Conservation (phyloP, 2,888 invertebrate species). For the Sarcophaga subvicina region DNA sequence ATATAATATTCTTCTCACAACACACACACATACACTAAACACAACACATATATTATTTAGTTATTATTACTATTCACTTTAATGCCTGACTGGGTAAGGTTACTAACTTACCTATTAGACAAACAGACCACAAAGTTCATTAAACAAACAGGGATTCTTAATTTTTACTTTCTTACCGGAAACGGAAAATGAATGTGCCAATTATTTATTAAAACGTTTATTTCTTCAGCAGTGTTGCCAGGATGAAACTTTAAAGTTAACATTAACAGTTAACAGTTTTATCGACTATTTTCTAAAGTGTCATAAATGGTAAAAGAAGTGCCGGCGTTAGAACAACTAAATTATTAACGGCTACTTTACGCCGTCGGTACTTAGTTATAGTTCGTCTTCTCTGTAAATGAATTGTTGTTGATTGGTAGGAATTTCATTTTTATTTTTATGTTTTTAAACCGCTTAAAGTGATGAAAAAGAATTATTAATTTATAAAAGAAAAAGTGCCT, state of each 20-base stretch:
- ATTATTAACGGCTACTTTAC: neutral
- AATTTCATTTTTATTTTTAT: slow-evolving; percentile 15
- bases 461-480: neutral
- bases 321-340: neutral
- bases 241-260: neutral
- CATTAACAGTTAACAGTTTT: neutral
- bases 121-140: too few relatives aligned
- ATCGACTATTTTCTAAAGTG: neutral
- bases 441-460: neutral
- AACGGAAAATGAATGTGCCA: too few relatives aligned
- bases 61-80: too few relatives aligned
- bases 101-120: too few relatives aligned
- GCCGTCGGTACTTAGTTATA: neutral
- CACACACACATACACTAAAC: too few relatives aligned
- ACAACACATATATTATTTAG: too few relatives aligned
- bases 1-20: too few relatives aligned
- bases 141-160: too few relatives aligned
- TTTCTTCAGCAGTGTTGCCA: too few relatives aligned
- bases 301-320: neutral
- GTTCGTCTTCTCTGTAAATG: neutral
- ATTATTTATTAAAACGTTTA: too few relatives aligned
- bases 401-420: neutral
- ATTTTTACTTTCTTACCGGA: too few relatives aligned
- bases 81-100: too few relatives aligned
- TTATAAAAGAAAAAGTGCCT: slow-evolving; percentile 37